Base-by-base conservation (phyloP, 2,113 vertebrate species). In the Proteles cristata region DNA sequence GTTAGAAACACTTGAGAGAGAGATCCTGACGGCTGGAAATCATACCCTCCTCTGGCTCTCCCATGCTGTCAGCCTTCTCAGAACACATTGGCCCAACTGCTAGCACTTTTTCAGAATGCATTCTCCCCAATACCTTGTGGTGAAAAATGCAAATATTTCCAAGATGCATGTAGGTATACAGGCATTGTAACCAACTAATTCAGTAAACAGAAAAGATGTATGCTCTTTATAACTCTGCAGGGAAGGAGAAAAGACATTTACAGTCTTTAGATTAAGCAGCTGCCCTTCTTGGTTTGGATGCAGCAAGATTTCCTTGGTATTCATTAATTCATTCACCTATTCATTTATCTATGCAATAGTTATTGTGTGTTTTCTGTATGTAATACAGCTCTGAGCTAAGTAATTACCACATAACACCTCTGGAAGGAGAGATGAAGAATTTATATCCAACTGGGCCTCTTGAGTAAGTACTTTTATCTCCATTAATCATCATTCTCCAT, bases 171-270 rank as follows among this genome's bases (percentile, higher is more conserved):
- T 93, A 23, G 14, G 58, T 91, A 14, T 85, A 39, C 35, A 88
- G 16, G 66, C 53, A 79, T n/a, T 73, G 45, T 93, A 79, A 63
- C 65, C 92, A 94, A 33, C 35, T 85, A 89, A 53, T 33, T 98
- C 53, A 87, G 7, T 90, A 95, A 98, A 96, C 66, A 95, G 4
- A 35, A 96, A 95, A 90, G 26, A 71, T 68, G 10, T 6, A 48
- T 95, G 83, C 2, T 96, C 16, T 91, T 96, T 74, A 73, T 35
- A 96, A 74, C 4, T 91, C 23, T 76, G 7, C 3, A 85, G 26
- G 28, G 61, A 68, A 97, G 12, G 25, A 96, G 15, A 19, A 63
- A 63, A 76, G 19, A 79, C 33, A 21, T 71, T 92, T 73, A 35
- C 28, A 86, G 58, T 90, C 25, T 82, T 58, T 8, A 61, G 71